phyloP scores from a whole-genome alignment of 2,113 vertebrate genomes.

The Actinemys pallida region DNA sequence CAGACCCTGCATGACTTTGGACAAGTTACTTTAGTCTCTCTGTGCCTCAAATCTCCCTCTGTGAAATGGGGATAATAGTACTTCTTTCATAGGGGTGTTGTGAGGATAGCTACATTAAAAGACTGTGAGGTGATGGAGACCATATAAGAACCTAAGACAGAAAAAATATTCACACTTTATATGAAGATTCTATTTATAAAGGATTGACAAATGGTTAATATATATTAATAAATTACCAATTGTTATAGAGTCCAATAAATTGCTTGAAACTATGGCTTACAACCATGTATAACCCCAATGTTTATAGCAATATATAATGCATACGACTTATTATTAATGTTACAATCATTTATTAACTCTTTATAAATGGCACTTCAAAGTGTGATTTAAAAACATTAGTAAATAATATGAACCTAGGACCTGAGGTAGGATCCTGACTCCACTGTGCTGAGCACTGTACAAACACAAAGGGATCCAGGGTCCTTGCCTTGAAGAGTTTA shows the following conservation, averaged over 20 bases:
- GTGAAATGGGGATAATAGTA: neutral
- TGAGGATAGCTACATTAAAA: neutral
- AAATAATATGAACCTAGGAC: neutral
- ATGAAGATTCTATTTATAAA: neutral
- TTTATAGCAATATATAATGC: neutral
- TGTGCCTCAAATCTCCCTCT: rapidly evolving
- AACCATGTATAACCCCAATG: neutral
- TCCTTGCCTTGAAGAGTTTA: neutral
- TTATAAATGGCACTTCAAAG: neutral
- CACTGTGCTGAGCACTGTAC: neutral
- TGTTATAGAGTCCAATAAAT: neutral
- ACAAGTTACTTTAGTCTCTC: neutral
- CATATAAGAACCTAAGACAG: neutral
- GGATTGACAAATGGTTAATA: neutral
- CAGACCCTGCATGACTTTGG: neutral
- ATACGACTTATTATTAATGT: neutral
- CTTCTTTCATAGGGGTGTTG: neutral
- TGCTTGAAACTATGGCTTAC: neutral
- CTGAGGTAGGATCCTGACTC: neutral
- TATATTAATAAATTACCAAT: neutral
- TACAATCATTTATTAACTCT: neutral
- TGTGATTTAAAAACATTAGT: neutral
- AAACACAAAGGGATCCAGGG: neutral
- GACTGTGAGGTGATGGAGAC: neutral
- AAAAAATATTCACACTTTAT: neutral